These are phyloP conservation scores for Monoplex corrugatus DNA, from an alignment of 2,888 invertebrate species.

Conservation along the genomic window DNA sequence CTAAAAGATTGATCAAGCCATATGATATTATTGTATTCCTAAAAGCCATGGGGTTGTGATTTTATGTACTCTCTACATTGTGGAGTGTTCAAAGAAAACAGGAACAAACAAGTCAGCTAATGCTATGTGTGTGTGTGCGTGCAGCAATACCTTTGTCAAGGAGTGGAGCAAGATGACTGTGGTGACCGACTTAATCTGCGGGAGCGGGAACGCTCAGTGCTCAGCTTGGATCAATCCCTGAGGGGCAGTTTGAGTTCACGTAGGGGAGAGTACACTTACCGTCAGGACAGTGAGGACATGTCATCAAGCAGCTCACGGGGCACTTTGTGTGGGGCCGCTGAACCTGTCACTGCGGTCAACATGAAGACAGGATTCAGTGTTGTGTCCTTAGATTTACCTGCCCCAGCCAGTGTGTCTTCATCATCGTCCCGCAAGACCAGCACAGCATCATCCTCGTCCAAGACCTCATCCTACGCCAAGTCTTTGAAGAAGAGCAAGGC, in stretches of 20 bases:
- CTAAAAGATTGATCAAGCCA: no score
- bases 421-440: slow-evolving; percentile 32
- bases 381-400: slow-evolving; percentile 69
- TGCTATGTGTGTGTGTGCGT: slow-evolving; percentile 8
- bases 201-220: slow-evolving; percentile 14
- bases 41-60: no score
- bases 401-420: neutral
- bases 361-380: slow-evolving; percentile 78
- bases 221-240: neutral
- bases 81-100: no score
- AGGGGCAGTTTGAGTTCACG: neutral
- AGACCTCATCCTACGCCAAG: neutral
- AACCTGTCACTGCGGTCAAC: slow-evolving; percentile 72
- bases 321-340: neutral
- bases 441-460: neutral
- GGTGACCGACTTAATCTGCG: neutral
- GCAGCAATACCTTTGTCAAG: slow-evolving; percentile 20
- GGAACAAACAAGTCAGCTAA: no score
- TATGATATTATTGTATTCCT: no score
- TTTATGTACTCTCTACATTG: no score
- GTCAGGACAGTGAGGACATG: slow-evolving; percentile 8
- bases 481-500: slow-evolving; percentile 46
- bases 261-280: neutral
- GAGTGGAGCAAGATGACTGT: neutral
- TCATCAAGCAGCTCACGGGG: neutral